Conservation (phyloP, 2,888 invertebrate species). For the Adelognathus sp. region DNA sequence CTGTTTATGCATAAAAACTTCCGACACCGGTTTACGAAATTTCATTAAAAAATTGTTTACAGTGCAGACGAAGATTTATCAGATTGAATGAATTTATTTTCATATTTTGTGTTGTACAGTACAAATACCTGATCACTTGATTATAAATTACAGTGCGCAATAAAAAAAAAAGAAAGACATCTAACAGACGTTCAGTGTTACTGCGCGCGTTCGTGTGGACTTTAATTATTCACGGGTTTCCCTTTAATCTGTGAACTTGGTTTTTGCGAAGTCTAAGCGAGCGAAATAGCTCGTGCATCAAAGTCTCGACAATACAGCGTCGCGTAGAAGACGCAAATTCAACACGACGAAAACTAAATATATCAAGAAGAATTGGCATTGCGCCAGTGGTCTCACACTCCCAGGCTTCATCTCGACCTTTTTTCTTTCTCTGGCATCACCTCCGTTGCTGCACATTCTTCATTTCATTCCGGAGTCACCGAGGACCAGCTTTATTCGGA, state of each 20-base stretch:
- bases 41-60: too few relatives aligned
- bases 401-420: constrained; percentile 39
- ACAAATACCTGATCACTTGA: background rate
- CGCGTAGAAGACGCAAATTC: constrained; percentile 50
- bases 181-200: background rate
- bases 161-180: background rate
- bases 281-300: background rate
- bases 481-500: constrained; percentile 43
- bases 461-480: constrained; percentile 39
- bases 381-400: constrained; percentile 60
- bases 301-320: background rate
- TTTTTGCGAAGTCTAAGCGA: background rate
- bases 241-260: background rate
- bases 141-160: background rate
- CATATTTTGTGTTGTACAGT: too few relatives aligned
- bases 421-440: constrained; percentile 27
- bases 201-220: background rate
- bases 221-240: background rate
- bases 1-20: too few relatives aligned
- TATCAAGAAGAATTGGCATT: constrained; percentile 63
- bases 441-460: constrained; percentile 52
- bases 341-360: constrained; percentile 58
- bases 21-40: too few relatives aligned
- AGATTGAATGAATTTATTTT: too few relatives aligned
- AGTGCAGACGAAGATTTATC: too few relatives aligned